These are phyloP conservation scores for Balearica regulorum DNA, from an alignment of 2,797 vertebrate genomes.

Conservation along the genomic window DNA sequence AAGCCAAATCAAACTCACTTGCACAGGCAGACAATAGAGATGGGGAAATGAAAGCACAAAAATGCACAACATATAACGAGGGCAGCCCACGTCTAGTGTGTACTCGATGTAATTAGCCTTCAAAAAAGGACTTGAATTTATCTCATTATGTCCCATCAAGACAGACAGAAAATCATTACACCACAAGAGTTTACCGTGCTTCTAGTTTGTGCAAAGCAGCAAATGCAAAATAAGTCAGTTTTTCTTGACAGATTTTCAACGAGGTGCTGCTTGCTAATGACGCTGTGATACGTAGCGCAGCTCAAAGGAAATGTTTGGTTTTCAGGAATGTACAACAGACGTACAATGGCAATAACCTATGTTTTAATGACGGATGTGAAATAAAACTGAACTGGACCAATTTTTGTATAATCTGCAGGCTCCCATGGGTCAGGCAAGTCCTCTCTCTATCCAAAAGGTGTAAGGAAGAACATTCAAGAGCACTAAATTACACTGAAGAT, in stretches of 20 bases:
- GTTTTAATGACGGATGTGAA: neutral
- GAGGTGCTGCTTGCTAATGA: conserved; percentile 3
- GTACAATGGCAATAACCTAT: neutral
- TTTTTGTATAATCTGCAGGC: neutral
- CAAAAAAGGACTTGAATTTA: conserved; percentile 50
- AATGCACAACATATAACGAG: neutral
- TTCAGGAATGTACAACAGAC: neutral
- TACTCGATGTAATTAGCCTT: conserved; percentile 41
- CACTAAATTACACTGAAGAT: neutral
- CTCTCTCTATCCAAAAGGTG: neutral
- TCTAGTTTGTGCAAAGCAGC: conserved; percentile 29
- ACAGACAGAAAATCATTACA: conserved; percentile 60
- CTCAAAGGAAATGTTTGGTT: neutral
- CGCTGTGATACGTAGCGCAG: neutral
- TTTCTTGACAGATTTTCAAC: conserved; percentile 25
- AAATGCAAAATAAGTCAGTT: conserved; percentile 23
- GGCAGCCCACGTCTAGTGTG: neutral
- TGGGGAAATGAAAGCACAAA: neutral
- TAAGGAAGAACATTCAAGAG: neutral
- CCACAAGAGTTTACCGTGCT: conserved; percentile 1
- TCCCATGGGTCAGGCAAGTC: neutral
- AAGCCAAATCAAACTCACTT: neutral
- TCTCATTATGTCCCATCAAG: conserved; percentile 54
- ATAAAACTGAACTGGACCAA: neutral
- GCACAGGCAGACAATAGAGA: neutral